Evolutionary conservation across 2,113 vertebrate species (phyloP), one percentile per base, ranked within the genome.

Genomic region (Gambusia affinis): DNA sequence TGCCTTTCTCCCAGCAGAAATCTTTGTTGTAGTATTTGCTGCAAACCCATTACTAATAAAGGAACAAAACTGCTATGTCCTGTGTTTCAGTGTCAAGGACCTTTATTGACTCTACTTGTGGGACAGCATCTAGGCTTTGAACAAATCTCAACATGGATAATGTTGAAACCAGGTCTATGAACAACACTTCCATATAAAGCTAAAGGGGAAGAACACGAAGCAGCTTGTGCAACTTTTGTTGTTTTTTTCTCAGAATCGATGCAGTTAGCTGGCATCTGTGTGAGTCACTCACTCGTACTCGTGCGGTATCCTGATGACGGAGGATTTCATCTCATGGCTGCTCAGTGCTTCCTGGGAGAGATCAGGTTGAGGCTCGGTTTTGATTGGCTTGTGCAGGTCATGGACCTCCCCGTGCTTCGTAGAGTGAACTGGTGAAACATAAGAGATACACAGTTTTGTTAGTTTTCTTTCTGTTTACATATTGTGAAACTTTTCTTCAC

Each of bases 321-420:
- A 94, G 77, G 96, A 95, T 51, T 96, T 96, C 87, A 97, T 92
- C 89, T 97, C 95, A 69, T 96, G 96, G 81, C 94, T 93, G 81
- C 93, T 93, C 84, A 95, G 95, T 30, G 64, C 57, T 62, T 92
- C 90, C 54, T 85, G 86, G 35, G 19, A 0, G 11, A 87, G 89
- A 84, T 97, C 95, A 0, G 92, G 81, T 76, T 91, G 95, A 33
- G 94, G 94, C 86, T 99, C 97, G 28, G 93, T 90, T 95, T 99
- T 99, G 91, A 99, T 97, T 86, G 94, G 83, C 92, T 95, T 97
- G 91, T 95, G 95, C 89, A 96, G 76, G 54, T 94, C 80, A 54
- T 94, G 89, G 83, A 42, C 57, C 24, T 94, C 93, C 3, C 65
- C 60, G 14, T 86, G 35, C 64, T 86, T 91, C 3, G 64, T 60